A percentile compares a stretch with the other conserved stretches of the same genome.
Evolutionary conservation across 2,888 invertebrate genomes (phyloP).

Genomic region (Loripinus fragilis): DNA sequence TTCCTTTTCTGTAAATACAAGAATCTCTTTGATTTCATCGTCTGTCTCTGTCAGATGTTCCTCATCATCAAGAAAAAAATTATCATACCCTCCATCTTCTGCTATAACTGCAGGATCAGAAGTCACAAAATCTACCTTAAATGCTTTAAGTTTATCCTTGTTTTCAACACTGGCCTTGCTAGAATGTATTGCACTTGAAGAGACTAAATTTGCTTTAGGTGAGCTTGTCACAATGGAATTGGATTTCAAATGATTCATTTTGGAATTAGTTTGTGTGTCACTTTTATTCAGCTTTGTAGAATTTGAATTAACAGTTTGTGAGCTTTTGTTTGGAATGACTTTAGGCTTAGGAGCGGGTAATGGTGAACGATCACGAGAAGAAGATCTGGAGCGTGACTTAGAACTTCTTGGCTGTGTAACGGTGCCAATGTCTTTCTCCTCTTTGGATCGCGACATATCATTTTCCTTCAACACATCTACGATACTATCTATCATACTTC

Average conservation of each 20-base stretch:
- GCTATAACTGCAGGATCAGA: constrained; percentile 71
- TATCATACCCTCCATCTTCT: constrained; percentile 76
- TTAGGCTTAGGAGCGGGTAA: constrained; percentile 52
- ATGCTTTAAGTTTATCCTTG: constrained; percentile 22
- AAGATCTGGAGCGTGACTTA: constrained; percentile 49
- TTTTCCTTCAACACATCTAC: constrained; percentile 1
- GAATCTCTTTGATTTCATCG: constrained; percentile 52
- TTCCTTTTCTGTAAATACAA: constrained; percentile 74
- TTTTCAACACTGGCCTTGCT: neutral
- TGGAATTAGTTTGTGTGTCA: neutral
- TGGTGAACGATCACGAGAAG: constrained; percentile 54
- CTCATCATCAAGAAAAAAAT: constrained; percentile 64
- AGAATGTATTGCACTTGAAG: neutral
- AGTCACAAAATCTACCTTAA: constrained; percentile 60
- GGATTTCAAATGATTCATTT: neutral
- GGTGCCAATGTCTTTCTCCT: neutral
- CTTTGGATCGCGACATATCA: constrained; percentile 7
- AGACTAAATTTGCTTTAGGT: neutral
- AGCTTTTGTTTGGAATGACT: constrained; percentile 10
- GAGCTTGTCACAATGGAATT: neutral
- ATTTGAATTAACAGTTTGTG: neutral
- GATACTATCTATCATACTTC: neutral
- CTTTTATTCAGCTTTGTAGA: neutral
- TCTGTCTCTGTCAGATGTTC: constrained; percentile 35
- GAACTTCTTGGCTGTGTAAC: constrained; percentile 24